phyloP scores from a whole-genome alignment of 2,113 vertebrate species.

The Aptenodytes patagonicus region DNA sequence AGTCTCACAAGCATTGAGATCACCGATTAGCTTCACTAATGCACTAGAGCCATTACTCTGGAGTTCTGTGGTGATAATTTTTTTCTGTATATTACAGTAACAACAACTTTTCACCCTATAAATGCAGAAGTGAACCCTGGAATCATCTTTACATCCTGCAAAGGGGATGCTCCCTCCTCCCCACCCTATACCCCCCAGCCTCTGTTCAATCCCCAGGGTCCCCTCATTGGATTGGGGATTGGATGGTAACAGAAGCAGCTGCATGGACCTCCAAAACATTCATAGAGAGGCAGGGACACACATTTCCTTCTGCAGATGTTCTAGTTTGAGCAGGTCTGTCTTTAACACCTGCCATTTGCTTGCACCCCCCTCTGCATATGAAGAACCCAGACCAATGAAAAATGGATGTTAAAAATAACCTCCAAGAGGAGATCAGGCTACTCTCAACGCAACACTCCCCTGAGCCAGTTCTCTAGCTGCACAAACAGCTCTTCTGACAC shows the following conservation, averaged over 20 bases:
- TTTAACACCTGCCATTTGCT: not conserved
- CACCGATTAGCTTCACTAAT: not conserved
- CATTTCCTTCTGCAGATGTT: not conserved
- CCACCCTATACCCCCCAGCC: not conserved
- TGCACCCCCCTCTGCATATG: not conserved
- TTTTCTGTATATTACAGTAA: not conserved
- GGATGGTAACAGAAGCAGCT: not conserved
- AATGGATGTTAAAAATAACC: not conserved
- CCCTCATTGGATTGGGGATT: not conserved
- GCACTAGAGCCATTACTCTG: not conserved
- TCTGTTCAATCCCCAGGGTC: not conserved
- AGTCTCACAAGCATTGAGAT: not conserved
- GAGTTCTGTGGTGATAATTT: not conserved
- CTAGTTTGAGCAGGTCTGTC: not conserved
- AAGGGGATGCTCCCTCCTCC: not conserved
- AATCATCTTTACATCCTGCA: not conserved
- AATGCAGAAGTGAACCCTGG: not conserved
- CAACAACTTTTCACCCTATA: not conserved
- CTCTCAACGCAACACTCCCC: not conserved
- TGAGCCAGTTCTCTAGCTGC: not conserved
- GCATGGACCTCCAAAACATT: not conserved
- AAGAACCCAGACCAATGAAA: not conserved
- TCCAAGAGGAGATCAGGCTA: not conserved
- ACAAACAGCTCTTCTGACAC: conserved; percentile 11
- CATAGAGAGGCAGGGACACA: not conserved